Conservation (phyloP, 2,888 invertebrate species). For the Rapana venosa region DNA sequence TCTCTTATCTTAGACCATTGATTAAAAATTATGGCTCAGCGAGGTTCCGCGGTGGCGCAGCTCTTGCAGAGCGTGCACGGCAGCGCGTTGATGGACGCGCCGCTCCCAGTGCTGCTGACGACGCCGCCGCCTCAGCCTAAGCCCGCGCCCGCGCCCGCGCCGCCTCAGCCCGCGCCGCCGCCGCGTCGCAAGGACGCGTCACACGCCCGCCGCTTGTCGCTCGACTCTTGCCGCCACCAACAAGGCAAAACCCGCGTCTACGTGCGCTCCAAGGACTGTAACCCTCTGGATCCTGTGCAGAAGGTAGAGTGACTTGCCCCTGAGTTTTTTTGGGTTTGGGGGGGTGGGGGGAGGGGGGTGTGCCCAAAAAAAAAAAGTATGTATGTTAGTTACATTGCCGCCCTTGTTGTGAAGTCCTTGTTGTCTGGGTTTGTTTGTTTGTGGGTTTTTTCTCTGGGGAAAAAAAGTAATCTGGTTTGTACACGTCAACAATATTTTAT, state of each 20-base stretch:
- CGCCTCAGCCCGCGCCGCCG: too few species aligned
- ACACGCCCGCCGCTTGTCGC: constrained; percentile 23
- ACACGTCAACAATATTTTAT: too few species aligned
- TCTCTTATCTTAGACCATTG: too few species aligned
- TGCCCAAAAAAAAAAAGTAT: too few species aligned
- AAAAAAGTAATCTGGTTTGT: too few species aligned
- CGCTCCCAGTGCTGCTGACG: background rate
- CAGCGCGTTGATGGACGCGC: constrained; percentile 28
- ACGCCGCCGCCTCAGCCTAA: background rate
- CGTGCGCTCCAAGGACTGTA: constrained; percentile 34
- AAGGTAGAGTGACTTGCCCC: constrained; percentile 18
- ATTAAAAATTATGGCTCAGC: background rate
- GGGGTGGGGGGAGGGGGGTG: too few species aligned
- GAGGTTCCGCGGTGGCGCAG: constrained; percentile 37
- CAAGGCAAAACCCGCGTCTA: constrained; percentile 43
- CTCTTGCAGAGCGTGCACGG: constrained; percentile 37
- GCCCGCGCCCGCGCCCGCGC: background rate
- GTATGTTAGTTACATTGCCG: background rate
- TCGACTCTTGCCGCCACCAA: constrained; percentile 39
- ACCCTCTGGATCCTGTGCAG: background rate
- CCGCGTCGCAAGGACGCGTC: background rate
- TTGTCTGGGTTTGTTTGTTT: background rate
- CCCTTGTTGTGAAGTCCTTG: background rate
- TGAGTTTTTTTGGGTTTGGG: background rate
- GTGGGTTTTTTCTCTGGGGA: background rate